Percentiles rank a stretch among this genome's conserved stretches.
phyloP scores from a whole-genome alignment of 23 tunicate species.

The Trididemnum miniatum region DNA sequence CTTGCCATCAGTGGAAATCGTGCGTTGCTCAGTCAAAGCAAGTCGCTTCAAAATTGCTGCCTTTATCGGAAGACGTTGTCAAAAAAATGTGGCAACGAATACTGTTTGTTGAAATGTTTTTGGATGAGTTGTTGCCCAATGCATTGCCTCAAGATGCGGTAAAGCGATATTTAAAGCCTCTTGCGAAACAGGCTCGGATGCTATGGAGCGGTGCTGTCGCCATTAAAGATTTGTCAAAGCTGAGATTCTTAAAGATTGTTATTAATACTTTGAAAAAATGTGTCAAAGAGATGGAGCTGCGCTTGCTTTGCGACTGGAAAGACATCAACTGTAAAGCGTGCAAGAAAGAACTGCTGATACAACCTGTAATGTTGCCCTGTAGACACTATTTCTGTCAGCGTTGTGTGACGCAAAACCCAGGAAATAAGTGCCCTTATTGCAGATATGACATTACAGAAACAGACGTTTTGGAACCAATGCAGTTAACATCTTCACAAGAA shows the following conservation, averaged over 20 bases:
- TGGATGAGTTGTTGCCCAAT: slow-evolving; percentile 60
- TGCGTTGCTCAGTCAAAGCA: slow-evolving; percentile 20
- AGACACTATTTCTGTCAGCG: slow-evolving; percentile 46
- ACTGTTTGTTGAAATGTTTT: slow-evolving; percentile 48
- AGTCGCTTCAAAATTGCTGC: slow-evolving; percentile 21
- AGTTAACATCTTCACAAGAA: slow-evolving; percentile 16
- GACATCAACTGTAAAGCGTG: slow-evolving; percentile 44
- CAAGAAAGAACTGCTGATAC: slow-evolving; percentile 17
- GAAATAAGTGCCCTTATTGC: slow-evolving; percentile 52
- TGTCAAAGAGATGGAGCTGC: slow-evolving; percentile 34
- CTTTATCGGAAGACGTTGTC: background rate
- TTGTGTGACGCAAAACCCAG: slow-evolving; percentile 25
- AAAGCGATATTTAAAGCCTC: slow-evolving; percentile 27
- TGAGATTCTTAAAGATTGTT: slow-evolving; percentile 27
- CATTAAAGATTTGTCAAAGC: slow-evolving; percentile 2
- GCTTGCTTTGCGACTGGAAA: slow-evolving; percentile 47
- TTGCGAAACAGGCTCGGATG: slow-evolving; percentile 35
- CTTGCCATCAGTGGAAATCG: slow-evolving; percentile 47
- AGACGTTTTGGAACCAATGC: slow-evolving; percentile 17
- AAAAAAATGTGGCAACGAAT: slow-evolving; percentile 44
- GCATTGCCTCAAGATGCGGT: background rate
- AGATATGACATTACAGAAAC: background rate
- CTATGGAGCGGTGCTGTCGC: slow-evolving; percentile 40
- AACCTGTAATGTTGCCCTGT: slow-evolving; percentile 51
- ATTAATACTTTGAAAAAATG: slow-evolving; percentile 37